These are phyloP conservation scores for Tiliqua scincoides DNA, from an alignment of 2,113 vertebrate species.

Conservation along the genomic window DNA sequence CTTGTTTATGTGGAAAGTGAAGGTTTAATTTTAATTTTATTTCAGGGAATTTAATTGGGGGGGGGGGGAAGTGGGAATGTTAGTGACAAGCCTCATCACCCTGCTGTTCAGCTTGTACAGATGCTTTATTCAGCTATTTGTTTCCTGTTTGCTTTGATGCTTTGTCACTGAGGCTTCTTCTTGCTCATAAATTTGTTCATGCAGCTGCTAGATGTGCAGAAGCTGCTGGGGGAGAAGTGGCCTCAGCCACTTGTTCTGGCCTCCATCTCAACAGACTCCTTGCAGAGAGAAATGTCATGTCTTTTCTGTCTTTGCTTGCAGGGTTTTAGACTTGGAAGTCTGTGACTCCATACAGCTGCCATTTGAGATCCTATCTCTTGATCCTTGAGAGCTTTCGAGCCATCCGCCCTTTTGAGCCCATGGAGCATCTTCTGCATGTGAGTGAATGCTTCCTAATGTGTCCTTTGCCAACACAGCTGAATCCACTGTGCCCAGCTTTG, in stretches of 20 bases:
- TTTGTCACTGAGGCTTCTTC: too few species aligned
- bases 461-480: too few species aligned
- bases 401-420: neutral
- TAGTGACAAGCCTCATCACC: too few species aligned
- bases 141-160: too few species aligned
- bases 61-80: too few species aligned
- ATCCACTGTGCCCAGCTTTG: neutral
- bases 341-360: neutral
- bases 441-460: neutral
- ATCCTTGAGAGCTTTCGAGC: neutral
- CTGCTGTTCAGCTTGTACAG: too few species aligned
- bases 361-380: neutral
- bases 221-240: neutral
- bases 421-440: constrained; percentile 23
- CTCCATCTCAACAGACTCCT: too few species aligned
- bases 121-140: too few species aligned
- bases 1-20: too few species aligned
- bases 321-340: neutral
- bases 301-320: neutral
- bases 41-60: too few species aligned
- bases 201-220: neutral
- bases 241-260: neutral
- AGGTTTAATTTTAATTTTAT: too few species aligned
- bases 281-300: neutral
- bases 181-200: too few species aligned